Base-by-base conservation (phyloP, 2,888 invertebrate species). In the Polyommatus icarus region DNA sequence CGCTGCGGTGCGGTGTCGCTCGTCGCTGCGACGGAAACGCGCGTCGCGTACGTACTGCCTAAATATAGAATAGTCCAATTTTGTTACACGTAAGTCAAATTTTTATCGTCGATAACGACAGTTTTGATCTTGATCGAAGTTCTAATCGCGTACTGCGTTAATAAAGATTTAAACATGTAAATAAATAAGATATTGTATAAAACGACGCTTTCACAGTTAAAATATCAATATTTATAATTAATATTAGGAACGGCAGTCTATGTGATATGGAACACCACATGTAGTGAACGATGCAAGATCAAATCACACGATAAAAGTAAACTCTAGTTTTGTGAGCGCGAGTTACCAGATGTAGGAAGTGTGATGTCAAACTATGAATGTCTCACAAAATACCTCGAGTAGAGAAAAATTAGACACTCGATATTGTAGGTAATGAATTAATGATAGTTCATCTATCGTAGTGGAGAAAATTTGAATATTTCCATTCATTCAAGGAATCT, bases 201-300 rank as follows among this genome's bases (percentile, higher is more conserved):
- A 67, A 67, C 18, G 20, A 67, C 29, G 67, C 67, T 67, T 67
- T 67, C 67, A 67, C 67, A 32, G 15, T 67, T 15, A 67, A 29
- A 67, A 67, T 67, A 67, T 67, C 67, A 20, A 73, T 73, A 73
- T 73, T 73, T 73, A 20, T 73, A 20, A 73, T 46, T 73, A 73
- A 40, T 40, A 6, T 40, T 46, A 73, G 72, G 20, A 10, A 36
- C 2, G 72, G 40, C 72, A 40, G 73, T 40, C 73, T 40, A 24
- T 73, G 67, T 67, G 29, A 67, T 67, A 67, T 61, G 24, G 61
- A 24, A 61, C 61, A 61, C 24, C 61, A 24, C 12, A 24, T 24
- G 8, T 24, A 24, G 61, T 12, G 4, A 61, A 18, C n/a, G n/a
- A 20, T 59, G 59, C 20, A 59, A 59, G 3, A 61, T 61, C 0